Conservation (phyloP, 2,113 vertebrate species). For the Acrocephalus kingi region DNA sequence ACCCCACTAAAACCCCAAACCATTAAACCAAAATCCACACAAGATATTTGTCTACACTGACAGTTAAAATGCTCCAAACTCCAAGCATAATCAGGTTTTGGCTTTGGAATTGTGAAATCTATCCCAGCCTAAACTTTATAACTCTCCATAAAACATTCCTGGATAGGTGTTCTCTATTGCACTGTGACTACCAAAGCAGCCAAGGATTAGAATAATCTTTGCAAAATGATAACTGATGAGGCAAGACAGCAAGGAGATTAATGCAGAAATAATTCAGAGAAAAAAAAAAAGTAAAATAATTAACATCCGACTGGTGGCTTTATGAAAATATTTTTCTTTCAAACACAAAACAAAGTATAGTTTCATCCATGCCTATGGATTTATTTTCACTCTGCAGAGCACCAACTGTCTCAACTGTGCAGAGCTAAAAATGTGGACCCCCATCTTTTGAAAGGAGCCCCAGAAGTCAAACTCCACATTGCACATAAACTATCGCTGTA, state of each 20-base stretch:
- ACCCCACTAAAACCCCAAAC: fast-evolving
- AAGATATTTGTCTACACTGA: not conserved
- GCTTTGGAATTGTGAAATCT: not conserved
- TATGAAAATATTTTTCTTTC: not conserved
- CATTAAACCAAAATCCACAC: not conserved
- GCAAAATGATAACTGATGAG: not conserved
- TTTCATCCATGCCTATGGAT: not conserved
- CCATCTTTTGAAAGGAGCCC: not conserved
- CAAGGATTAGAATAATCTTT: not conserved
- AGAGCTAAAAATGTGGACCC: not conserved
- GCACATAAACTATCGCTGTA: not conserved
- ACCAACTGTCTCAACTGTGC: not conserved
- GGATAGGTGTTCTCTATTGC: not conserved
- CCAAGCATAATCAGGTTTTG: not conserved
- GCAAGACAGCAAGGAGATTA: not conserved
- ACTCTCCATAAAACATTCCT: not conserved
- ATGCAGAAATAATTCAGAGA: not conserved
- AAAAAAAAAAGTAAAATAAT: not conserved
- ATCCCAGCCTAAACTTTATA: not conserved
- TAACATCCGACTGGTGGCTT: fast-evolving
- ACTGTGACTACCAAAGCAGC: not conserved
- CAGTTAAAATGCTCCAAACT: not conserved
- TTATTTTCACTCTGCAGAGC: not conserved
- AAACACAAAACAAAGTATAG: not conserved
- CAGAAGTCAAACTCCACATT: not conserved